Base-by-base conservation (phyloP, 2,113 vertebrate species). In the Mellivora capensis region DNA sequence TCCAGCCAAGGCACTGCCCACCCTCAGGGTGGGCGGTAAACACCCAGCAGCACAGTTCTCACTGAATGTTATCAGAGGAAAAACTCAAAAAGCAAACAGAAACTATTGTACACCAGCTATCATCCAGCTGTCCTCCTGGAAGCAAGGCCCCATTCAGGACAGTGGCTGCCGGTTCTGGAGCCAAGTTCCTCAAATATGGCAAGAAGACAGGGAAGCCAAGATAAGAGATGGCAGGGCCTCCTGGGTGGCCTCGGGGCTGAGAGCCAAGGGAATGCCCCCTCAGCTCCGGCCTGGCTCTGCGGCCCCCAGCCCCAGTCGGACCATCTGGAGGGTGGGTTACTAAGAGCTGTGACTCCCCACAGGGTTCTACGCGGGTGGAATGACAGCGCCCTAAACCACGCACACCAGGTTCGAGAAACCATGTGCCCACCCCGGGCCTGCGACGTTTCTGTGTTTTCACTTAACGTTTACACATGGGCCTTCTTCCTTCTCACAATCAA, bases 121-220 rank as follows among this genome's bases (percentile, higher is more conserved):
- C 54, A 57, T 57, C 54, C 18, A 21, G 95, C 96, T 94, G 96
- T 96, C 93, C 74, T 83, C 76, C 3, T 0, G 82, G 82, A 88
- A 87, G 97, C 97, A 97, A 88, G 81, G 79, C 86, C 93, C 67
- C 81, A 8, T 96, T 97, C 97, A 97, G 62, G 29, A 34, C 61
- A 9, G 39, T 0, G 6, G 34, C 76, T 7, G 2, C 18, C 10
- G 9, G 8, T 3, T 89, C 79, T 12, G 2, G 31, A 11, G 31
- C 72, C 1, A 0, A 15, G 86, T 29, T 81, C 90, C 79, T 77
- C 59, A 18, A 67, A 39, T 20, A 6, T 0, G 4, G 69, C 10
- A 11, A 61, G 37, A 29, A 71, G 81, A 57, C 83, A 90, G 49
- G 61, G 25, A 18, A 67, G 72, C 5, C 42, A 4, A 31, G 9